Evolutionary conservation across 2,113 vertebrate species (phyloP), one percentile per base, ranked within the genome.

Genomic region (Syngnathoides biaculeatus): DNA sequence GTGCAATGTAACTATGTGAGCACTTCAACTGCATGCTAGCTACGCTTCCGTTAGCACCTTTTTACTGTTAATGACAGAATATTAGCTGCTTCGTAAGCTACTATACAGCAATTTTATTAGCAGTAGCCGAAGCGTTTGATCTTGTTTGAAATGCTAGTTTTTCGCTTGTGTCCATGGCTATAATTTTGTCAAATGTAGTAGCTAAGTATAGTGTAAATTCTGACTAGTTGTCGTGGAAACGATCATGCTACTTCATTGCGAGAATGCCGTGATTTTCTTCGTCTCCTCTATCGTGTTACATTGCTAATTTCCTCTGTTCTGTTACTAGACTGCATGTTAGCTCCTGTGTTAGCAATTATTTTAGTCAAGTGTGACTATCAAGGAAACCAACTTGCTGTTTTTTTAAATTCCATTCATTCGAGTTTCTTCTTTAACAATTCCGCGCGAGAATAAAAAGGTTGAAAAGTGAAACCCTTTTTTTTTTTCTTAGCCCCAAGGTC

Each of bases 401-500:
- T 35, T 35, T 35, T 35, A 0, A 5, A 35, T 35, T 57, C 55
- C 13, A 17, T 17, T 56, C 55, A 17, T 17, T 56, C 55, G 14
- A 6, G 55, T 17, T 8, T 56, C 13, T 15, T 56, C 55, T 27
- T 15, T 57, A 9, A 30, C 24, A 56, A 17, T 57, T 57, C 14
- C 26, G 2, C 5, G 5, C 26, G 14, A 57, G 14, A 57, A 30
- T 57, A 26, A 57, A 57, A 57, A 57, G 55, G 55, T 57, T 57
- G 26, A 57, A 57, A 57, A 57, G 55, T 57, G 55, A 57, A 55
- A 55, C 22, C 15, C 12, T 53, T 22, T 55, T 27, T 56, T 27
- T 26, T 57, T 57, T 57, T 57, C 55, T 57, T 57, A 57, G 55
- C 55, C 55, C 3, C 55, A 26, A 57, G 55, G 55, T 57, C 27